phyloP scores from a whole-genome alignment of 2,888 invertebrate genomes.

The Mechanitis mazaeus region DNA sequence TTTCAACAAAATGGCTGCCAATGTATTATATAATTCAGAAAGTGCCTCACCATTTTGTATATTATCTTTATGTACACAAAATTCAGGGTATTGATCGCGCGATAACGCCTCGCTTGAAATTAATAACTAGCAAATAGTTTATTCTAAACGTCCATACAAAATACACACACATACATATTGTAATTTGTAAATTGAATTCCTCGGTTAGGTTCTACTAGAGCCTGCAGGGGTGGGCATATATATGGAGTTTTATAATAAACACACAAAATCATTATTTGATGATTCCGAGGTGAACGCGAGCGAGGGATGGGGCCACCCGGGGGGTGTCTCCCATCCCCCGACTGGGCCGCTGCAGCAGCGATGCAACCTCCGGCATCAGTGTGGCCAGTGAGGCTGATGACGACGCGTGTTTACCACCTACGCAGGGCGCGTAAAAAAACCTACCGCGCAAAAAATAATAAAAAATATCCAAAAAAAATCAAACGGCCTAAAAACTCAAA shows the following conservation, averaged over 20 bases:
- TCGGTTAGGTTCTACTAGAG: conserved; percentile 30
- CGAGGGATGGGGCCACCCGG: conserved; percentile 35
- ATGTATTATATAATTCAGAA: conserved; percentile 24
- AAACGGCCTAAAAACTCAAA: conserved; percentile 51
- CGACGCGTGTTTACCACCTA: conserved; percentile 74
- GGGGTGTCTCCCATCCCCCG: conserved; percentile 49
- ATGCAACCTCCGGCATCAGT: conserved; percentile 68
- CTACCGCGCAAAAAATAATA: conserved; percentile 45
- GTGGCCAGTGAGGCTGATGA: conserved; percentile 71
- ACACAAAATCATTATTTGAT: conserved; percentile 75
- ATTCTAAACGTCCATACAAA: conserved; percentile 48
- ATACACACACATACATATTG: conserved; percentile 38
- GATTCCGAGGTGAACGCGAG: conserved; percentile 64
- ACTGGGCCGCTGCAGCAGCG: conserved; percentile 58
- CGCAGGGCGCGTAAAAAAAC: conserved; percentile 68
- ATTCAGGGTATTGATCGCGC: conserved; percentile 47
- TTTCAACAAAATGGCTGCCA: conserved; percentile 26
- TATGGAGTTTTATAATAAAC: conserved; percentile 67
- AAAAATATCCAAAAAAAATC: conserved; percentile 39
- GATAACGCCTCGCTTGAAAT: conserved; percentile 50
- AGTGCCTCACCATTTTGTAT: conserved; percentile 26
- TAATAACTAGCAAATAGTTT: conserved; percentile 57
- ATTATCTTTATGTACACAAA: conserved; percentile 34
- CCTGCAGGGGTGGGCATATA: conserved; percentile 29
- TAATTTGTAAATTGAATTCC: conserved; percentile 42